A percentile compares a stretch with the other conserved stretches of the same genome.
Evolutionary conservation across 53 echinoderm and acorn worm species (phyloP).

Genomic region (Hippasteria phrygiana): DNA sequence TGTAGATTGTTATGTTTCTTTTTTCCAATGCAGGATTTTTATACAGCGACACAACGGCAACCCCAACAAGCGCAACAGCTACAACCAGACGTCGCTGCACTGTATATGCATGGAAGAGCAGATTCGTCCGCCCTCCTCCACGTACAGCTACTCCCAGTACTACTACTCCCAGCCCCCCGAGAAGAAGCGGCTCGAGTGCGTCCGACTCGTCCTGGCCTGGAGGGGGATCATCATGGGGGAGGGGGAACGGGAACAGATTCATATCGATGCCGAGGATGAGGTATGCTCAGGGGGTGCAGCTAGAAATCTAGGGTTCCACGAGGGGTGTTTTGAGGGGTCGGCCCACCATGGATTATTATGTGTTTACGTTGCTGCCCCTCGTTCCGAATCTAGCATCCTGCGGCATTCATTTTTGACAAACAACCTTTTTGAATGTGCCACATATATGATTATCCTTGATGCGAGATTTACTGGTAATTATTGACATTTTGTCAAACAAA

Average conservation of each 20-base stretch:
- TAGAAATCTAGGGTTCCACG: too few species aligned
- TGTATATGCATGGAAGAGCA: conserved; percentile 91
- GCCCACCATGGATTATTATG: too few species aligned
- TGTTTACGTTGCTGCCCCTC: too few species aligned
- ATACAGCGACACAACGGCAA: conserved; percentile 86
- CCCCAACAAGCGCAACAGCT: conserved; percentile 92
- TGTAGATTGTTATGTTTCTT: too few species aligned
- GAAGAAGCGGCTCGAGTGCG: conserved; percentile 87
- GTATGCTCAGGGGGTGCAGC: conserved; percentile 25
- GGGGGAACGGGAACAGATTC: conserved; percentile 88
- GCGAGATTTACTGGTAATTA: too few species aligned
- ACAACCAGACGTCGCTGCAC: conserved; percentile 94
- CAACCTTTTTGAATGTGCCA: too few species aligned
- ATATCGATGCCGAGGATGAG: conserved; percentile 90
- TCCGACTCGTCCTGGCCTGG: conserved; percentile 88
- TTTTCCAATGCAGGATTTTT: conserved; percentile 27
- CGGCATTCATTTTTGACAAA: too few species aligned
- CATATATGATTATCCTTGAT: too few species aligned
- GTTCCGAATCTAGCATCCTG: too few species aligned
- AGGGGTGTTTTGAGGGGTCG: not conserved
- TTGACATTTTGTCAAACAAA: too few species aligned
- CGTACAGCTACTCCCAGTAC: conserved; percentile 87
- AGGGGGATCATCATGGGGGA: conserved; percentile 80
- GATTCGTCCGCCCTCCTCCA: conserved; percentile 77
- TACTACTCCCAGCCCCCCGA: conserved; percentile 92